These are phyloP conservation scores for Pheosia gnoma DNA, from an alignment of 2,888 invertebrate species.

Conservation along the genomic window DNA sequence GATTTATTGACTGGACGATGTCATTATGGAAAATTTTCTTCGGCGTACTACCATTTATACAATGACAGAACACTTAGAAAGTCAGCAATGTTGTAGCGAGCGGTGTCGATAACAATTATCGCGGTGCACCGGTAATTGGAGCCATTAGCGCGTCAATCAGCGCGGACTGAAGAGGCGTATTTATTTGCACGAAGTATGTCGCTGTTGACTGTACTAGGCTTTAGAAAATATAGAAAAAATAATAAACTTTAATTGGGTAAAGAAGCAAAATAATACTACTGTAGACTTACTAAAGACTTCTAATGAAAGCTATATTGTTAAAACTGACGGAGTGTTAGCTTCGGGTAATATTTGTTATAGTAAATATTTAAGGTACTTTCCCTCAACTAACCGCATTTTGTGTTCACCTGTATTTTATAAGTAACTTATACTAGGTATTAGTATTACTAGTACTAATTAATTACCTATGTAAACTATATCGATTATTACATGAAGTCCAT, in stretches of 20 bases:
- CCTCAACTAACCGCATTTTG: too few relatives aligned
- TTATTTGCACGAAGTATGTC: neutral
- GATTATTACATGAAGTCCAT: too few relatives aligned
- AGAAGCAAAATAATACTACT: neutral
- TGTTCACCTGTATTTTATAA: too few relatives aligned
- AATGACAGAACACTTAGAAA: conserved; percentile 31
- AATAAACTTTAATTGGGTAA: neutral
- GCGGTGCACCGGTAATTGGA: conserved; percentile 31
- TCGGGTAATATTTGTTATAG: too few relatives aligned
- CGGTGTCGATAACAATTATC: conserved; percentile 37
- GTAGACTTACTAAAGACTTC: too few relatives aligned
- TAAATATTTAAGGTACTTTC: too few relatives aligned
- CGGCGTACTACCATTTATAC: conserved; percentile 4
- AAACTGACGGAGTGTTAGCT: too few relatives aligned
- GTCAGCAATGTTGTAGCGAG: conserved; percentile 20
- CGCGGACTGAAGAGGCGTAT: neutral
- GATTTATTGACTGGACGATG: neutral
- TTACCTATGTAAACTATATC: too few relatives aligned
- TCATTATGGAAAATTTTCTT: neutral
- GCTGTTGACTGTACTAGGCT: neutral
- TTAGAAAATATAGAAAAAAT: neutral
- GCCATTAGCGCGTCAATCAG: conserved; percentile 37
- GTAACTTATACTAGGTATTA: too few relatives aligned
- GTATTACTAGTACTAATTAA: too few relatives aligned
- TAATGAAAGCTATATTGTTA: too few relatives aligned